Evolutionary conservation across 53 echinoderm and acorn worm species (phyloP), one percentile per base, ranked within the genome.

Genomic region (Paracentrotus lividus): DNA sequence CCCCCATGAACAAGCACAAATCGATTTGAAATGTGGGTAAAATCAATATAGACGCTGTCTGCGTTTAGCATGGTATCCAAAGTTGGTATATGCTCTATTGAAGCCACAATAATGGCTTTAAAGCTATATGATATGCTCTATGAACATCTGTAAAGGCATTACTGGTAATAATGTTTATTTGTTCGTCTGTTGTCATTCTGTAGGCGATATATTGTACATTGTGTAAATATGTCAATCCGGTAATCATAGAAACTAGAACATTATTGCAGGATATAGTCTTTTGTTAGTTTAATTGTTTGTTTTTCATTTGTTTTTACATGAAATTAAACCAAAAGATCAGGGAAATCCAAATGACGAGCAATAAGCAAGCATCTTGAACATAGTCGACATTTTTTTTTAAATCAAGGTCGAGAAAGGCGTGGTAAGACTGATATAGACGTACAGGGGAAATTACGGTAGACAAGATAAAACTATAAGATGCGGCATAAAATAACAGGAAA

Each of bases 11-110:
- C 8, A 81, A 45, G 47, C 10, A 9, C 6, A 15, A 36, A 81
- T 81, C 81, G 81, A 81, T 81, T 9, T 44, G 81, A 81, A 24
- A 81, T 81, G 81, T n/a, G n/a, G 81, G 44, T 23, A 81, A 81
- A 81, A 81, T 81, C 81, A 81, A 81, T 81, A 81, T 24, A 81
- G 81, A 47, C 81, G 81, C 81, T 45, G 81, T 81, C 47, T 81
- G n/a, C 47, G 8, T 44, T 81, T 81, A 44, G 47, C 81, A 23
- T 32, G 45, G 44, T 45, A 81, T 44, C 81, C 44, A 45, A 81
- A 45, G 26, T 78, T 44, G 44, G 44, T 75, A 9, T 45, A 72
- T 81, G 47, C 8, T 45, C 24, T 26, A 81, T 10, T 81, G 77
- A 45, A 24, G 43, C 81, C 42, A 78, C 4, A 36, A 66, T 34